A percentile compares a stretch with the other conserved stretches of the same genome.
phyloP scores from a whole-genome alignment of 2,113 vertebrate species.

The Collichthys lucidus region DNA sequence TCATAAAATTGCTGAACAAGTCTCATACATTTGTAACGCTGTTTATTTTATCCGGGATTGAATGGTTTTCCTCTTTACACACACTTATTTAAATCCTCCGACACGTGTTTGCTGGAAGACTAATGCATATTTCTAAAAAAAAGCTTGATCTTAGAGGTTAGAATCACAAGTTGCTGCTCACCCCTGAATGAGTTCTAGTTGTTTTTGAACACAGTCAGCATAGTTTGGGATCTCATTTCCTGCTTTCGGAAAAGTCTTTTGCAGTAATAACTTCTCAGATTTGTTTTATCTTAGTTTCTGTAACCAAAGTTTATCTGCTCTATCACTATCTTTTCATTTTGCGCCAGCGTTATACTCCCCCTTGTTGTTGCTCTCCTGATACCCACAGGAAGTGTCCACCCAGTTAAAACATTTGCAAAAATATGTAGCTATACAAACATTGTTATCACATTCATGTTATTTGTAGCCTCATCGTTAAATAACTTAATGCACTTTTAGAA shows the following conservation, averaged over 20 bases:
- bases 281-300: constrained; percentile 8
- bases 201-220: background rate
- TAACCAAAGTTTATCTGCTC: background rate
- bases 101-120: background rate
- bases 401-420: constrained; percentile 43
- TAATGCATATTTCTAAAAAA: background rate
- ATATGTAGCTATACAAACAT: constrained; percentile 28
- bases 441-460: constrained; percentile 15
- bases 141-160: background rate
- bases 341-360: background rate
- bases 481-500: background rate
- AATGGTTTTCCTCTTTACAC: background rate
- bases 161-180: background rate
- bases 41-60: background rate
- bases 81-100: background rate
- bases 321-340: constrained; percentile 24
- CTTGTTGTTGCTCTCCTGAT: constrained; percentile 10
- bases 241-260: background rate
- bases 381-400: constrained; percentile 62
- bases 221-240: background rate
- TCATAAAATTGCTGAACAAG: background rate
- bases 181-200: background rate
- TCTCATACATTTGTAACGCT: background rate
- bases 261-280: background rate
- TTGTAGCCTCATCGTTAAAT: constrained; percentile 2